These are phyloP conservation scores for Orycteropus afer DNA, from an alignment of 2,113 vertebrate genomes.

Conservation along the genomic window DNA sequence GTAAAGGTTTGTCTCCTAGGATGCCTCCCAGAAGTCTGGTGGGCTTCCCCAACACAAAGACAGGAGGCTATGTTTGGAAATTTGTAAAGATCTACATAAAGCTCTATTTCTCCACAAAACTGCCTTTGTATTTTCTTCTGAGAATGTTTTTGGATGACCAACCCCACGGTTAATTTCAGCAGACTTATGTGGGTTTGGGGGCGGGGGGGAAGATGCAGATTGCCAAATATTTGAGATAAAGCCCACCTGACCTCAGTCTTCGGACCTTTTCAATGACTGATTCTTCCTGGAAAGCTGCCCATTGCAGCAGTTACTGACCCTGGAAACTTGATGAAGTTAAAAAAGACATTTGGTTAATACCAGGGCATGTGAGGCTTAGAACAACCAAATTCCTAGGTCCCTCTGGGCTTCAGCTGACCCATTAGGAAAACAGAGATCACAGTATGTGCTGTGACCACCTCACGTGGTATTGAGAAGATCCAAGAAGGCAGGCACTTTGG, in stretches of 20 bases:
- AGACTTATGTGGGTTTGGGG: not conserved
- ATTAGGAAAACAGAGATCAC: not conserved
- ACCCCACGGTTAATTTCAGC: not conserved
- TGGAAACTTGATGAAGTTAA: not conserved
- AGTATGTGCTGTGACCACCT: not conserved
- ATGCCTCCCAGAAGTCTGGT: too few species aligned
- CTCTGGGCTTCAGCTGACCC: not conserved
- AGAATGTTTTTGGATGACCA: not conserved
- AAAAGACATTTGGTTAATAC: not conserved
- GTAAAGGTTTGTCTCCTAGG: not conserved
- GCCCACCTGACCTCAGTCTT: not conserved
- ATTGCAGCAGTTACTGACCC: not conserved
- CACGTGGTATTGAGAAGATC: not conserved
- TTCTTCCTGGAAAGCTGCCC: not conserved
- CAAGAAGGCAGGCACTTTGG: not conserved
- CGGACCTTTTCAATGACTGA: not conserved
- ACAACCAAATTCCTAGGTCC: not conserved
- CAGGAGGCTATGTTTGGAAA: not conserved
- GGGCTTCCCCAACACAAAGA: not conserved
- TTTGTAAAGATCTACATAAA: not conserved
- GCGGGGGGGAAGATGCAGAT: not conserved
- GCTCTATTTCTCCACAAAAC: not conserved
- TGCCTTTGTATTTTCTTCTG: not conserved
- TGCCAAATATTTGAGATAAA: not conserved
- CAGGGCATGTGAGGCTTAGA: not conserved